These are phyloP conservation scores for Lutjanus argentimaculatus DNA, from an alignment of 2,797 vertebrate genomes.

Conservation along the genomic window DNA sequence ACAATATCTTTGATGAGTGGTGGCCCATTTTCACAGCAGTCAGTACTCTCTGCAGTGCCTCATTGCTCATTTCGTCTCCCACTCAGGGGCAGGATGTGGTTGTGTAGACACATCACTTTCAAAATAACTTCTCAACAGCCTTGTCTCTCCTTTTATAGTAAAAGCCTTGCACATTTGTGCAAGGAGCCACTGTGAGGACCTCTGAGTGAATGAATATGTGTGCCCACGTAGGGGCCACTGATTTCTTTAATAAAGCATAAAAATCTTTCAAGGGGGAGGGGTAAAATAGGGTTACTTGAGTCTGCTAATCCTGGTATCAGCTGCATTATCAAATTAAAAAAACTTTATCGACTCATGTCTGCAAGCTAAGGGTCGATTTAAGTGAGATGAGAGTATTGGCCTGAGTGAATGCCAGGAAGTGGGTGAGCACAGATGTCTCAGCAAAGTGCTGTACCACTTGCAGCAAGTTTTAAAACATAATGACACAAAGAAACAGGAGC, in stretches of 20 bases:
- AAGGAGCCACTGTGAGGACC: background rate
- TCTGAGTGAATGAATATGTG: conserved; percentile 7
- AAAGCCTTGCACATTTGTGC: conserved; percentile 55
- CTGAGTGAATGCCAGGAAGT: conserved; percentile 55
- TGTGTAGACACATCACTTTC: conserved; percentile 76
- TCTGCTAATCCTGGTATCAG: conserved; percentile 2
- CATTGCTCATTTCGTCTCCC: conserved; percentile 56
- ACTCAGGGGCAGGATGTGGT: conserved; percentile 84
- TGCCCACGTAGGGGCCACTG: conserved; percentile 2
- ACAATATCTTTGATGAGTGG: conserved; percentile 24
- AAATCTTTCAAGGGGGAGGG: background rate
- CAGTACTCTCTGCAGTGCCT: conserved; percentile 47
- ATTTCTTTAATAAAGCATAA: background rate
- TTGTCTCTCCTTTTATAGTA: conserved; percentile 86
- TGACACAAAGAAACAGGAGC: background rate
- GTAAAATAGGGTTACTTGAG: background rate
- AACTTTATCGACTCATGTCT: conserved; percentile 20
- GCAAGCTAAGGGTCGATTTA: conserved; percentile 29
- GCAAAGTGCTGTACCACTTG: conserved; percentile 11
- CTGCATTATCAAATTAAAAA: conserved; percentile 38
- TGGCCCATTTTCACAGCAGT: conserved; percentile 48
- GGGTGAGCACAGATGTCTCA: conserved; percentile 13
- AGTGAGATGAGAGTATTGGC: conserved; percentile 25
- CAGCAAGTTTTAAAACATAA: conserved; percentile 13
- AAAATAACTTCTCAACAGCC: conserved; percentile 81